Conservation (phyloP, 2,888 invertebrate species). For the Cheilosia variabilis region DNA sequence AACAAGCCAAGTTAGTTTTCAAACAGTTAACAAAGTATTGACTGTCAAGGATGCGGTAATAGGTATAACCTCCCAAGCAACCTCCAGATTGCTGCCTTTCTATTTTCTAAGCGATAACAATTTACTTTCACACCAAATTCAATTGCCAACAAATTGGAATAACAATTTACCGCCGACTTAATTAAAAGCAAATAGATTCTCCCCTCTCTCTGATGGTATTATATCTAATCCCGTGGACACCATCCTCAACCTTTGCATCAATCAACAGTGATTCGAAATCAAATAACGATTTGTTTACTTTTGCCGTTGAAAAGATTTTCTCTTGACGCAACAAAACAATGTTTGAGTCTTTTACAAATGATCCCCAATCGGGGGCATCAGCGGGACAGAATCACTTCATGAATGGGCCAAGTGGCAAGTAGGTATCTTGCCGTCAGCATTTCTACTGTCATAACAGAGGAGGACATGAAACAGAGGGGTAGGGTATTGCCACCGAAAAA, state of each 20-base stretch:
- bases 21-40: no score
- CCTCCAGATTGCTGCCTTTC: no score
- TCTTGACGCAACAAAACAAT: conserved; percentile 5
- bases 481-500: not conserved
- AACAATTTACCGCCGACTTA: conserved; percentile 32
- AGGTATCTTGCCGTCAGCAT: conserved; percentile 32
- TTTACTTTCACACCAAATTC: conserved; percentile 46
- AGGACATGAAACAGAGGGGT: not conserved
- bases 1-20: no score
- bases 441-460: conserved; percentile 21
- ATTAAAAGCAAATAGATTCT: conserved; percentile 55
- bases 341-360: conserved; percentile 27
- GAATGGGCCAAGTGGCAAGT: conserved; percentile 27
- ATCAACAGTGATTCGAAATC: conserved; percentile 47
- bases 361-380: conserved; percentile 17
- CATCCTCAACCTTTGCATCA: conserved; percentile 11
- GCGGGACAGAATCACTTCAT: conserved; percentile 31
- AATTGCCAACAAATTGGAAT: conserved; percentile 20
- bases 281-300: conserved; percentile 65
- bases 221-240: conserved; percentile 13
- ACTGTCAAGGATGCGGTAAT: no score
- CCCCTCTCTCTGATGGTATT: not conserved
- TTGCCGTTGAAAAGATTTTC: conserved; percentile 32
- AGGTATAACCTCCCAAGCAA: no score
- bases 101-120: not conserved